phyloP scores from a whole-genome alignment of 2,888 invertebrate species.

The Diplolepis rosae region DNA sequence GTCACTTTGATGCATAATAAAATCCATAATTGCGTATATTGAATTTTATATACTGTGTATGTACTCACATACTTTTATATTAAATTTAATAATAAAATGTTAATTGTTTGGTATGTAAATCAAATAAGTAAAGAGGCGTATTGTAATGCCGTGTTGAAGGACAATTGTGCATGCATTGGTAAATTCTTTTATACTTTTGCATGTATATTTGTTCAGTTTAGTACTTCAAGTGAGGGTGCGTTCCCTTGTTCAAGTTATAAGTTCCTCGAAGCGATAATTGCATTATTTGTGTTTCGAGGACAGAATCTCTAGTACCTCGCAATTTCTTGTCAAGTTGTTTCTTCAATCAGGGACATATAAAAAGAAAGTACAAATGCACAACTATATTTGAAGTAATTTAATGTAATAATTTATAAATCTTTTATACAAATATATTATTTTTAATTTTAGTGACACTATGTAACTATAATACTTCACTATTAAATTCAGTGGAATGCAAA shows the following conservation, averaged over 20 bases:
- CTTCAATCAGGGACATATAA: too few species aligned
- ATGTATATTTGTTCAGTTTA: neutral
- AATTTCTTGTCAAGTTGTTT: neutral
- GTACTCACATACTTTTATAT: too few species aligned
- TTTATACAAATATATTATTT: neutral
- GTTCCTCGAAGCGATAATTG: neutral
- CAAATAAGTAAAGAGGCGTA: neutral
- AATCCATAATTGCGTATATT: too few species aligned
- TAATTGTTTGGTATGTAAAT: constrained; percentile 1
- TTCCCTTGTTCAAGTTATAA: neutral
- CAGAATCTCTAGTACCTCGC: neutral
- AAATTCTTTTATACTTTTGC: neutral
- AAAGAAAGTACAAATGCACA: neutral
- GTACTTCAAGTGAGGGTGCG: neutral
- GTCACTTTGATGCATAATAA: too few species aligned
- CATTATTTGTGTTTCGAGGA: neutral
- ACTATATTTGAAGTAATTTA: neutral
- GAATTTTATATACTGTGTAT: too few species aligned
- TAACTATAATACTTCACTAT: neutral
- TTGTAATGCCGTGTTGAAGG: neutral
- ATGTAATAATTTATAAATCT: too few species aligned
- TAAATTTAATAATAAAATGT: too few species aligned
- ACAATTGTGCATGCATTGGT: neutral
- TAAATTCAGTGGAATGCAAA: neutral
- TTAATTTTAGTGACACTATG: too few species aligned